Evolutionary conservation across 2,797 vertebrate genomes (phyloP).

Genomic region (Helostoma temminkii): DNA sequence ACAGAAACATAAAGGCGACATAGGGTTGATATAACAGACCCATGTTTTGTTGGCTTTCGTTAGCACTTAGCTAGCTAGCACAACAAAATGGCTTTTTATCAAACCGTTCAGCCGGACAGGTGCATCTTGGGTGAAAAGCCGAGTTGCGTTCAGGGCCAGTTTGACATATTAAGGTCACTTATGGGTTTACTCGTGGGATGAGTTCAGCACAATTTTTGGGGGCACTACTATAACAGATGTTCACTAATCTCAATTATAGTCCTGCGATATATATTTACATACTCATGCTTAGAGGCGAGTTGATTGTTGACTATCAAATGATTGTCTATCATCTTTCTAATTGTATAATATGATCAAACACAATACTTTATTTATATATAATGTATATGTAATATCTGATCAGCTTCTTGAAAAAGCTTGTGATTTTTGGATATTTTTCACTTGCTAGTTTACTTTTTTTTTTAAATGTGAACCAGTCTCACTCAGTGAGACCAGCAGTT

Average conservation of each 20-base stretch:
- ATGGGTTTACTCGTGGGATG: neutral
- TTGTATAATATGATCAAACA: too few species aligned
- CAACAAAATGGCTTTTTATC: conserved; percentile 86
- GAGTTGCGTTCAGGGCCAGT: conserved; percentile 60
- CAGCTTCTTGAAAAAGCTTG: too few species aligned
- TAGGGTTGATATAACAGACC: conserved; percentile 50
- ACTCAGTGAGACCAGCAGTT: too few species aligned
- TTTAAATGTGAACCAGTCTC: too few species aligned
- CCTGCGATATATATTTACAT: neutral
- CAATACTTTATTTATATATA: too few species aligned
- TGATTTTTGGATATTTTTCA: too few species aligned
- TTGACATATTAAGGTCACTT: neutral
- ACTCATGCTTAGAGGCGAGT: too few species aligned
- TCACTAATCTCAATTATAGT: neutral
- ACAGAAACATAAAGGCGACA: conserved; percentile 51
- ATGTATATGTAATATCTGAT: too few species aligned
- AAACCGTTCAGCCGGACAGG: conserved; percentile 69
- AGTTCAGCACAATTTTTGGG: neutral
- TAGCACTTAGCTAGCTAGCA: conserved; percentile 75
- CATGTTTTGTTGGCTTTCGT: conserved; percentile 67
- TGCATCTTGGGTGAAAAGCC: conserved; percentile 82
- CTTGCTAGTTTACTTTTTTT: too few species aligned
- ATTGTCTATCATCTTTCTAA: too few species aligned
- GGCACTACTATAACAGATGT: neutral
- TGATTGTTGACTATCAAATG: too few species aligned